phyloP scores from a whole-genome alignment of 2,113 vertebrate species.

The Rhizomys pruinosus region DNA sequence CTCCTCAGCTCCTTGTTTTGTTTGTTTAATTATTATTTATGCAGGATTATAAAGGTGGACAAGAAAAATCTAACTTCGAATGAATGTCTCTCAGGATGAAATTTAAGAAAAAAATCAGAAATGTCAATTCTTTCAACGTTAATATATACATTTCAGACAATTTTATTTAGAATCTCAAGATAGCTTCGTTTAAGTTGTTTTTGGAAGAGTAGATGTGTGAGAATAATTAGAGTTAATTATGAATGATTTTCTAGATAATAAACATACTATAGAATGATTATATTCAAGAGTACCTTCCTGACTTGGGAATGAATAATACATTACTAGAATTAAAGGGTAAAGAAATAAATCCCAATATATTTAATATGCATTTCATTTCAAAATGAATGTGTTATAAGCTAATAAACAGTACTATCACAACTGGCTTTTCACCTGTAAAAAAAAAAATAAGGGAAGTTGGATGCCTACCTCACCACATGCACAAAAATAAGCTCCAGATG shows the following conservation, averaged over 20 bases:
- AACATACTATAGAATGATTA: neutral
- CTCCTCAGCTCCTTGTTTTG: neutral
- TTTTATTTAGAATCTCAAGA: slow-evolving; percentile 29
- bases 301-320: slow-evolving; percentile 29
- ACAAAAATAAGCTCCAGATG: slow-evolving; percentile 44
- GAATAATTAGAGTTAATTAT: slow-evolving; percentile 35
- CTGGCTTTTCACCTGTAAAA: neutral
- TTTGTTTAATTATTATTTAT: slow-evolving; percentile 30
- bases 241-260: slow-evolving; percentile 22
- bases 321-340: slow-evolving; percentile 20
- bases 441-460: neutral
- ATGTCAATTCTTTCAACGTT: slow-evolving; percentile 31
- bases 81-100: neutral
- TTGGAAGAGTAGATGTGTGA: slow-evolving; percentile 15
- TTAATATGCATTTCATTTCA: slow-evolving; percentile 44
- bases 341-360: slow-evolving; percentile 54
- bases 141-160: neutral
- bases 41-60: neutral
- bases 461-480: slow-evolving; percentile 24
- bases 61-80: slow-evolving; percentile 25
- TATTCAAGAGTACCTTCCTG: slow-evolving; percentile 49
- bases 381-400: neutral
- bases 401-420: slow-evolving; percentile 38
- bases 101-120: slow-evolving; percentile 46
- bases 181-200: slow-evolving; percentile 37